Evolutionary conservation across 2,797 vertebrate species (phyloP).

Genomic region (Sebastes cheni): DNA sequence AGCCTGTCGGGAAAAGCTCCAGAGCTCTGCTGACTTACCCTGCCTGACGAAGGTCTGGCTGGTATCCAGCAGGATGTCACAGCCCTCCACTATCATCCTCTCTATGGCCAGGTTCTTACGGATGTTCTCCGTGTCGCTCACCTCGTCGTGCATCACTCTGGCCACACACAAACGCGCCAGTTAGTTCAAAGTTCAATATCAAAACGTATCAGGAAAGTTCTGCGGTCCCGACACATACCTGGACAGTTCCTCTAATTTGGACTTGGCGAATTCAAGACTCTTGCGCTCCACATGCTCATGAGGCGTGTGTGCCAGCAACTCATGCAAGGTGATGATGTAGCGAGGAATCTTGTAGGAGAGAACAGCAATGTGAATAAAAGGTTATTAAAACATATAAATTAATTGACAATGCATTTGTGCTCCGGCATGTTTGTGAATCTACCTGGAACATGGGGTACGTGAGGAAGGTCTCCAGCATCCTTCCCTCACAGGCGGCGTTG

Average conservation of each 20-base stretch:
- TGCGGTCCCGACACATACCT: conserved; percentile 79
- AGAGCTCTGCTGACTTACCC: conserved; percentile 81
- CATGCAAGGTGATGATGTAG: conserved; percentile 98
- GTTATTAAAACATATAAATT: neutral
- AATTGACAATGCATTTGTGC: neutral
- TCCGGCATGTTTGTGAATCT: neutral
- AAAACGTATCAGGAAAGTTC: neutral
- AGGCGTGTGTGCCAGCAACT: conserved; percentile 96
- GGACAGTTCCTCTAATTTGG: conserved; percentile 96
- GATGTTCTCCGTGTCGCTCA: conserved; percentile 99
- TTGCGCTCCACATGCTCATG: conserved; percentile 98
- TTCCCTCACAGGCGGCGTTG: conserved; percentile 95
- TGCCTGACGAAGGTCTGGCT: conserved; percentile 98
- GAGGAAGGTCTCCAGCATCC: conserved; percentile 98
- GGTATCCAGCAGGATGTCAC: conserved; percentile 96
- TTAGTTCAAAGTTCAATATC: neutral
- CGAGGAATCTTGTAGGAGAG: conserved; percentile 89
- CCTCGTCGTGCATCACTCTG: conserved; percentile 99
- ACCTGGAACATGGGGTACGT: conserved; percentile 99
- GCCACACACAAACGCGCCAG: neutral
- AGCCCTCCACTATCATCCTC: conserved; percentile 98
- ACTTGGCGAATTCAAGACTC: conserved; percentile 98
- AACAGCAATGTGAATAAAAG: neutral
- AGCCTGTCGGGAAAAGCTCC: neutral
- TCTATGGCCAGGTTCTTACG: conserved; percentile 98